These are phyloP conservation scores for Trissolcus brochymenae DNA, from an alignment of 2,888 invertebrate species.

Conservation along the genomic window DNA sequence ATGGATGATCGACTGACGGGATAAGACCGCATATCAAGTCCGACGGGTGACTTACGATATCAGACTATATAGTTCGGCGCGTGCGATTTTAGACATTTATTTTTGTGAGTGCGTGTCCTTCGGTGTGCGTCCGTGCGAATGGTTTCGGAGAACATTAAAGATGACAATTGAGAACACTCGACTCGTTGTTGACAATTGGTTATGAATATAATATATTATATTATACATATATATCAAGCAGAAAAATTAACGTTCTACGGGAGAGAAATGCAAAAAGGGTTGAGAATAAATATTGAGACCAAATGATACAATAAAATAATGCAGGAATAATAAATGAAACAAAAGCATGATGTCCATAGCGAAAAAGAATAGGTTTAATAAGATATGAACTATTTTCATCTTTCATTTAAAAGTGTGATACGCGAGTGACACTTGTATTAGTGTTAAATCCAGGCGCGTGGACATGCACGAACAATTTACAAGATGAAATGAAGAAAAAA, in stretches of 20 bases:
- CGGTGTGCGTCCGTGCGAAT: slow-evolving; percentile 58
- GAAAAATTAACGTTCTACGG: slow-evolving; percentile 4
- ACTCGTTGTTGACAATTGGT: slow-evolving; percentile 48
- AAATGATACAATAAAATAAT: slow-evolving; percentile 13
- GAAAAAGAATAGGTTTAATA: not conserved
- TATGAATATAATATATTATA: slow-evolving; percentile 55
- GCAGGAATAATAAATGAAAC: not conserved
- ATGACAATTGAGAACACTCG: slow-evolving; percentile 22
- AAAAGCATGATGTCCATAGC: slow-evolving; percentile 43
- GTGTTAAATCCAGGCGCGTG: slow-evolving; percentile 38
- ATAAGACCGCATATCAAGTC: slow-evolving; percentile 29
- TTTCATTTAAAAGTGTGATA: slow-evolving; percentile 51
- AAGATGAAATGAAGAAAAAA: too few relatives aligned
- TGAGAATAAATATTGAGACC: slow-evolving; percentile 9
- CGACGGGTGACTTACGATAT: slow-evolving; percentile 42
- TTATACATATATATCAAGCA: slow-evolving; percentile 48
- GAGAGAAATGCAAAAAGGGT: not conserved
- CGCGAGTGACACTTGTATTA: slow-evolving; percentile 54
- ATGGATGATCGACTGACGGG: slow-evolving; percentile 1
- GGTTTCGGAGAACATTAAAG: slow-evolving; percentile 37
- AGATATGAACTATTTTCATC: slow-evolving; percentile 45
- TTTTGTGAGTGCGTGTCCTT: slow-evolving; percentile 64
- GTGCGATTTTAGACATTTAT: slow-evolving; percentile 67
- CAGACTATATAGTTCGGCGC: slow-evolving; percentile 52
- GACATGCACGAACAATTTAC: slow-evolving; percentile 13